Base-by-base conservation (phyloP, 2,113 vertebrate species). In the Sorex araneus region DNA sequence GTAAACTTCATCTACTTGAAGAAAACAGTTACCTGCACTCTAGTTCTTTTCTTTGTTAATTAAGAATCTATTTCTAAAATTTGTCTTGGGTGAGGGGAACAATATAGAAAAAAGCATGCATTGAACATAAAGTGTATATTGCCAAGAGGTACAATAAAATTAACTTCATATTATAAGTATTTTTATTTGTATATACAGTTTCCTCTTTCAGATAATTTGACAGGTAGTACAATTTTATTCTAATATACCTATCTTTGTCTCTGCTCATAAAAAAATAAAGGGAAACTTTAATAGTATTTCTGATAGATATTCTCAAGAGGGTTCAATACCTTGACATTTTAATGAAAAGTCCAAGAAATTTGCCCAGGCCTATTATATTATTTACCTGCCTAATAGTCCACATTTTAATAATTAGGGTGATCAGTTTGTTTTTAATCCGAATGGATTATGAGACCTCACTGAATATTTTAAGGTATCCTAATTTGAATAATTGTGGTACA, bases 181-280 rank as follows among this genome's bases (percentile, higher is more conserved):
- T 86, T 93, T 87, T 12, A 67, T 32, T 43, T 83, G 6, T 69
- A 64, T 67, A 45, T 13, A 84, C 8, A 36, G 86, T 84, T 80
- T 76, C 36, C 34, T 12, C 82, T 67, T 75, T 45, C 11, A 45
- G 2, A 90, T 70, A 74, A 85, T 84, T 30, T 4, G 40, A 8
- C 6, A 86, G 34, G 21, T 75, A 71, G 1, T 73, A 30, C 74
- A 71, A 83, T 69, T 76, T 25, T 76, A 60, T 81, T 92, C 27
- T 76, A 83, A 27, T 69, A 43, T 25, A 30, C 6, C 18, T 60
- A 54, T 54, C 8, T 15, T 54, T 54, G 54, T 10, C 11, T 76
- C 47, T 64, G 67, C 36, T 88, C n/a, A 54, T 73, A 50, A 32
- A 45, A 80, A 95, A 93, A 66, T 84, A 16, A 94, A 50, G 91